phyloP scores from a whole-genome alignment of 2,797 vertebrate genomes.

The Microctenopoma steveboyesi region DNA sequence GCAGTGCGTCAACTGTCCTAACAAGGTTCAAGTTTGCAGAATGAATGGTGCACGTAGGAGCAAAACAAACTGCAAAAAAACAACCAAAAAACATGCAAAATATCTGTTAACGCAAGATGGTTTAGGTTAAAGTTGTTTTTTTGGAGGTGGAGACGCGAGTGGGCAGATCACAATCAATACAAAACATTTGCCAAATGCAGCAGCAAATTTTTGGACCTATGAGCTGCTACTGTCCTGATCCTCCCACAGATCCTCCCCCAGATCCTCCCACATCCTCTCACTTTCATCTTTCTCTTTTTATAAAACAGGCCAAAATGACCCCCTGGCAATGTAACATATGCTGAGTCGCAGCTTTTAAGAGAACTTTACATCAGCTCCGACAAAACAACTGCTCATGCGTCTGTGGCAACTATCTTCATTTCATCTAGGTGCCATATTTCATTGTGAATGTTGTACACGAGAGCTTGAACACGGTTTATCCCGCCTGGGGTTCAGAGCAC shows the following conservation, averaged over 20 bases:
- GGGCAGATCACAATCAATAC: slow-evolving; percentile 45
- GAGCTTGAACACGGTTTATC: slow-evolving; percentile 12
- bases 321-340: slow-evolving; percentile 1
- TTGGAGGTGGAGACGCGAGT: slow-evolving; percentile 9
- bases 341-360: slow-evolving; percentile 1
- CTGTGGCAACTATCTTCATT: slow-evolving; percentile 7
- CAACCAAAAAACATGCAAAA: not conserved
- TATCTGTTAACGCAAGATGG: not conserved
- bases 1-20: slow-evolving; percentile 20
- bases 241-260: slow-evolving; percentile 76
- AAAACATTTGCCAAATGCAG: slow-evolving; percentile 45
- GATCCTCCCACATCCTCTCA: slow-evolving; percentile 2
- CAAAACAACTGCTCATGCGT: not conserved
- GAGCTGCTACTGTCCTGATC: slow-evolving; percentile 59
- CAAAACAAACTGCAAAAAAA: not conserved
- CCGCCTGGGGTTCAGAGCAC: not conserved
- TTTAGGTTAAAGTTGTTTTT: slow-evolving; percentile 6
- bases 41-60: not conserved
- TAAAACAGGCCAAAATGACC: slow-evolving; percentile 31
- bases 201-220: slow-evolving; percentile 76
- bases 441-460: slow-evolving; percentile 1
- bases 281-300: slow-evolving; percentile 3
- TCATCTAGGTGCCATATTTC: slow-evolving; percentile 22
- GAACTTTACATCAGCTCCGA: not conserved
- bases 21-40: slow-evolving; percentile 30